Base-by-base conservation (phyloP, 2,113 vertebrate genomes). In the Clarias gariepinus region DNA sequence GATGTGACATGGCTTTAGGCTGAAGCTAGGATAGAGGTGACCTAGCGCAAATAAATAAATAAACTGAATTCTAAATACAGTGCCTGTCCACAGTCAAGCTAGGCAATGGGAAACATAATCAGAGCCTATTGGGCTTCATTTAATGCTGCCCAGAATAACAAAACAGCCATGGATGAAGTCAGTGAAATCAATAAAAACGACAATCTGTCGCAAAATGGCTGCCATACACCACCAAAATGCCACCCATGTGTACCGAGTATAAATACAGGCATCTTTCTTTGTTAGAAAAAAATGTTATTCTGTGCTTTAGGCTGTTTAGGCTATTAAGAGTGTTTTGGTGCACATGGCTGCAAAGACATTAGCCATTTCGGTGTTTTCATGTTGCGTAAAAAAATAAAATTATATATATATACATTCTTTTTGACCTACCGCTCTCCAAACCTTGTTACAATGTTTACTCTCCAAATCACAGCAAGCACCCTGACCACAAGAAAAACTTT, bases 391-490 rank as follows among this genome's bases (percentile, higher is more conserved):
- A 55, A 28, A 77, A 25, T n/a, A n/a, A n/a, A n/a, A n/a, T n/a
- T n/a, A n/a, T n/a, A n/a, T n/a, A 53, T 5, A 57, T 2, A 58
- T 36, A 8, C 33, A 25, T 47, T 74, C 16, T 47, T 8, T 23
- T 83, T 57, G 53, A 77, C 60, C 21, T 23, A 52, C 57, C 10
- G 66, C 15, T 47, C 11, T 12, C 30, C 85, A 76, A 84, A 63
- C 58, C 63, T 69, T 13, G 0, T 47, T 47, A 47, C 28, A 19
- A 81, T 60, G n/a, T 63, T 57, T 74, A 81, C 64, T 84, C 87
- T 79, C 60, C 1, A n/a, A 18, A 33, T 69, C 76, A 60, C 68
- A 58, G 71, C 79, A 88, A 84, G 84, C 60, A 87, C 11, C 79
- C 19, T 77, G 36, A 82, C 53, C 68, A 73, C 87, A 82, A 82